Percentiles rank a stretch among this genome's conserved stretches.
Conservation (phyloP, 2,797 vertebrate species). For the Merluccius polli region DNA sequence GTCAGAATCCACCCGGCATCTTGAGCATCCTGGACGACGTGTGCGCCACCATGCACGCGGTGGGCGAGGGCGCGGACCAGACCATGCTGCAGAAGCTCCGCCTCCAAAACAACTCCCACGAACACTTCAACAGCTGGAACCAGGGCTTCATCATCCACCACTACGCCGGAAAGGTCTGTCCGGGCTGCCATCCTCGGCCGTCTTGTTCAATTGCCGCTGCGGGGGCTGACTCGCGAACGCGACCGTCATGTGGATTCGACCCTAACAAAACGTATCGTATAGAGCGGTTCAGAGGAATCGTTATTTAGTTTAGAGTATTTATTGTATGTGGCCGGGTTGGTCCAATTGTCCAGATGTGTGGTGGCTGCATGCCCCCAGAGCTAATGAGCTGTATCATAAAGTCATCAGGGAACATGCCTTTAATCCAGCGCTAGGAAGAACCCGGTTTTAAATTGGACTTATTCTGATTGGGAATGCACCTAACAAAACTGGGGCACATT, state of each 20-base stretch:
- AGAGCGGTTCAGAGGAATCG: neutral
- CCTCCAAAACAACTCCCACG: constrained; percentile 91
- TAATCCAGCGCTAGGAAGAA: constrained; percentile 17
- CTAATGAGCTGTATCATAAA: constrained; percentile 64
- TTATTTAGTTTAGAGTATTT: neutral
- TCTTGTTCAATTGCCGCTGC: neutral
- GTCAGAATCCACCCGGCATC: constrained; percentile 91
- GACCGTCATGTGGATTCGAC: too few species aligned
- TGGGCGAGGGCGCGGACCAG: constrained; percentile 95
- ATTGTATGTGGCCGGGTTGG: constrained; percentile 21
- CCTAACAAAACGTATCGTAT: too few species aligned
- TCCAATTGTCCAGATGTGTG: constrained; percentile 60
- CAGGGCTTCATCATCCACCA: constrained; percentile 99
- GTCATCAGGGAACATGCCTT: constrained; percentile 49
- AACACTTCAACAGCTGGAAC: constrained; percentile 99
- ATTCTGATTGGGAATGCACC: neutral
- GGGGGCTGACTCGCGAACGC: too few species aligned
- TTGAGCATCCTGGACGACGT: constrained; percentile 97
- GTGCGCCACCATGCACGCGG: constrained; percentile 97
- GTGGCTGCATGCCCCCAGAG: constrained; percentile 51
- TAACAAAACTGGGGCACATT: neutral
- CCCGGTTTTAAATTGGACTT: neutral
- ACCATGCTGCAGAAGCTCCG: constrained; percentile 95
- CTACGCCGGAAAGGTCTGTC: constrained; percentile 92
- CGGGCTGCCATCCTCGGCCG: too few species aligned